phyloP scores from a whole-genome alignment of 92 coral and sea anemone genomes.

The Epizoanthus rinbou region DNA sequence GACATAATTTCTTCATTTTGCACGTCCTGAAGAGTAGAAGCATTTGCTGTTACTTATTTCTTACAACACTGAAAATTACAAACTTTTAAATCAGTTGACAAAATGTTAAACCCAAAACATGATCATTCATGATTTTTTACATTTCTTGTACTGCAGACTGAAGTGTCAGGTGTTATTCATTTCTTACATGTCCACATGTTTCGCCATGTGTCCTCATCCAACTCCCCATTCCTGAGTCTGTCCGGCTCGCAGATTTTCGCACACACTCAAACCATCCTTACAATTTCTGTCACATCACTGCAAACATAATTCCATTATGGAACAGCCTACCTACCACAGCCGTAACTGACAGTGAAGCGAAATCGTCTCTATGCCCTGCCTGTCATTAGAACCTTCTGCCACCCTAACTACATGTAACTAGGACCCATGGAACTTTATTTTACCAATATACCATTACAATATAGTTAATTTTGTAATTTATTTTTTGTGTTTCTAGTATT shows the following conservation, averaged over 20 bases:
- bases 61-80: no score
- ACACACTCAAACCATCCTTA: neutral
- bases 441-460: neutral
- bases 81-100: no score
- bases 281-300: neutral
- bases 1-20: no score
- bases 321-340: neutral
- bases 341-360: neutral
- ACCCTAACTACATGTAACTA: conserved; percentile 1
- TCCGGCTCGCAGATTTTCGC: neutral
- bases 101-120: no score
- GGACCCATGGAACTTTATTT: neutral
- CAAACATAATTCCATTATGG: neutral
- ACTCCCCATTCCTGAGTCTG: neutral
- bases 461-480: no score
- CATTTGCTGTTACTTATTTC: no score
- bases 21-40: no score
- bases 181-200: no score
- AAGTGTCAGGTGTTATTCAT: no score
- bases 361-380: neutral
- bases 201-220: no score
- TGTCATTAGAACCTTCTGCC: neutral
- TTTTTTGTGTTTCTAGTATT: neutral
- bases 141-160: no score
- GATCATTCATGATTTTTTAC: no score